Evolutionary conservation across 1,140 invertebrate species (phyloP).

Genomic region (Phocides pigmalion): DNA sequence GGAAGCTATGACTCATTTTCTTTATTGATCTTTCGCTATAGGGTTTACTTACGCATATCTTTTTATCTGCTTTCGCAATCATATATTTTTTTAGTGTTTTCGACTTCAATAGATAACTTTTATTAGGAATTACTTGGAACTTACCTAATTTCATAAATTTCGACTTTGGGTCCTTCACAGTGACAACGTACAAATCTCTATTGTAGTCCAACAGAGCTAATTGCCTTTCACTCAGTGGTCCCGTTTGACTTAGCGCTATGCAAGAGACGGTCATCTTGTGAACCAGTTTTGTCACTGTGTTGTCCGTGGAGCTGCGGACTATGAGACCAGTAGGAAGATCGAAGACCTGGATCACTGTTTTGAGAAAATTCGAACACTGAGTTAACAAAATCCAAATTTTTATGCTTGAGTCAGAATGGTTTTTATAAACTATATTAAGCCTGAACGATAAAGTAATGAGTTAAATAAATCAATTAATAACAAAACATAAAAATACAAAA

Average conservation of each 20-base stretch:
- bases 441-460: no score
- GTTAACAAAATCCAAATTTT: no score
- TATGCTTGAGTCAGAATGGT: no score
- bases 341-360: conserved; percentile 92
- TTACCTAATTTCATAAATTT: conserved; percentile 91
- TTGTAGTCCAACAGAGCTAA: conserved; percentile 78
- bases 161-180: conserved; percentile 87
- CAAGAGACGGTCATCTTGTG: conserved; percentile 88
- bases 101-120: conserved; percentile 1
- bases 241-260: conserved; percentile 92
- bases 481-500: no score
- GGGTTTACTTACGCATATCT: no score
- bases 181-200: conserved; percentile 80
- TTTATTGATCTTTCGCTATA: no score
- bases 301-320: conserved; percentile 84
- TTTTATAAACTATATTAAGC: no score
- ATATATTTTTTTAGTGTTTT: no score
- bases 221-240: conserved; percentile 82
- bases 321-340: conserved; percentile 90
- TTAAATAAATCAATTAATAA: no score
- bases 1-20: no score
- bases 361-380: not conserved
- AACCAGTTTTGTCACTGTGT: conserved; percentile 85
- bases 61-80: no score
- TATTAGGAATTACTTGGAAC: conserved; percentile 13